Percentiles rank a stretch among this genome's conserved stretches.
These are phyloP conservation scores for Calephelis nemesis DNA, from an alignment of 1,140 invertebrate genomes.

Conservation along the genomic window DNA sequence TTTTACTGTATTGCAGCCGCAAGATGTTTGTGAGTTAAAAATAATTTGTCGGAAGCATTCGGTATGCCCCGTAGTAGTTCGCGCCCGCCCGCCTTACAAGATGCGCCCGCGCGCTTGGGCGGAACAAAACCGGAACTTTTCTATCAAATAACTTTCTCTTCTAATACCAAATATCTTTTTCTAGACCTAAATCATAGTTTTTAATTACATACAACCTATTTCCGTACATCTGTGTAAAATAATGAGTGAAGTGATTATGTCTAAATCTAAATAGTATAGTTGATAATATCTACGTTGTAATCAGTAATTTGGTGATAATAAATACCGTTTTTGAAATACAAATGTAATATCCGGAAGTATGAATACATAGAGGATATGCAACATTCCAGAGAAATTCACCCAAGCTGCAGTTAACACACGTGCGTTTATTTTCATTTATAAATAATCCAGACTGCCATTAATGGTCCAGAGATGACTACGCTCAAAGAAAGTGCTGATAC, in stretches of 20 bases:
- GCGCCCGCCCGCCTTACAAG: slow-evolving; percentile 55
- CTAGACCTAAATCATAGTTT: neutral
- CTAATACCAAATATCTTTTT: neutral
- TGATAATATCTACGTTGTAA: neutral
- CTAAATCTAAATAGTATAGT: neutral
- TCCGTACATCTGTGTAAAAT: neutral
- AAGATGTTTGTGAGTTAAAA: slow-evolving; percentile 63
- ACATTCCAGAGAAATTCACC: slow-evolving; percentile 56
- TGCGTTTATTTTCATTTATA: slow-evolving; percentile 72
- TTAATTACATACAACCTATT: neutral
- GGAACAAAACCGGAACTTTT: slow-evolving; percentile 30
- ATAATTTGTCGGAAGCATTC: slow-evolving; percentile 62
- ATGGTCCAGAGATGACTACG: slow-evolving; percentile 53
- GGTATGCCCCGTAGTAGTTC: slow-evolving; percentile 52
- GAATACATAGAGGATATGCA: slow-evolving; percentile 40
- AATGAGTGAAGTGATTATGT: neutral
- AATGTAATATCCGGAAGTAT: neutral
- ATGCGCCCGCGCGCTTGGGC: slow-evolving; percentile 58
- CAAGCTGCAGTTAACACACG: slow-evolving; percentile 42
- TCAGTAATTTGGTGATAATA: neutral
- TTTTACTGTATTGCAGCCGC: slow-evolving; percentile 33
- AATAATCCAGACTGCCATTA: slow-evolving; percentile 47
- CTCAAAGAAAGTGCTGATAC: slow-evolving; percentile 53
- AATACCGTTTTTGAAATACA: neutral
- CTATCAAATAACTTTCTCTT: slow-evolving; percentile 9